phyloP scores from a whole-genome alignment of 2,888 invertebrate genomes.

The Heliconius cydno region DNA sequence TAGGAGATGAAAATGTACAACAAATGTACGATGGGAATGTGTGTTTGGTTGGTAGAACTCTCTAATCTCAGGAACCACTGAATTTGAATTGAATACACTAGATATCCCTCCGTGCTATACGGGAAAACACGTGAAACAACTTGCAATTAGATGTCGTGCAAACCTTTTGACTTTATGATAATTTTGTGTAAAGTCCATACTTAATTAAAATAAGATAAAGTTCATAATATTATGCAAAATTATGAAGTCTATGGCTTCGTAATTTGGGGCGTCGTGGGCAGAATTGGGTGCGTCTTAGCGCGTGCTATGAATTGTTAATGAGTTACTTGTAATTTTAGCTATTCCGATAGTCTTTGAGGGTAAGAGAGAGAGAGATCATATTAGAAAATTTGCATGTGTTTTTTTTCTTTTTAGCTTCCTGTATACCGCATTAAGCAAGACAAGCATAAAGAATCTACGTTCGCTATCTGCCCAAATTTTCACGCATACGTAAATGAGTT shows the following conservation, averaged over 20 bases:
- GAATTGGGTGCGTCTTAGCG: neutral
- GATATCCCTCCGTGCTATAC: neutral
- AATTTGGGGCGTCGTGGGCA: constrained; percentile 7
- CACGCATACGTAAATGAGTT: no score
- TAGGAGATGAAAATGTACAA: neutral
- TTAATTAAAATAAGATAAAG: constrained; percentile 6
- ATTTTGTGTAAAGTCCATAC: neutral
- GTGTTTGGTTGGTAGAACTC: neutral
- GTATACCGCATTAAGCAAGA: neutral
- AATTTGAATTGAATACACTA: neutral
- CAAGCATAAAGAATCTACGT: no score
- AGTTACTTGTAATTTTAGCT: constrained; percentile 2
- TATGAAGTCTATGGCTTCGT: constrained; percentile 10
- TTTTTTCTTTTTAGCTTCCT: neutral
- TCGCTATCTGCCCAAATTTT: no score
- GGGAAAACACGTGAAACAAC: neutral
- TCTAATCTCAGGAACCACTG: neutral
- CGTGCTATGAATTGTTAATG: constrained; percentile 12
- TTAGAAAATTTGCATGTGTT: neutral
- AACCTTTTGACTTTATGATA: neutral
- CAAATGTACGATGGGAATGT: neutral
- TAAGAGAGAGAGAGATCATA: neutral
- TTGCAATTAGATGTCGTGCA: neutral
- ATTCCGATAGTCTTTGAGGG: neutral
- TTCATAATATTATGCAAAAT: constrained; percentile 13